phyloP scores from a whole-genome alignment of 2,888 invertebrate genomes.

The Archips xylosteana region DNA sequence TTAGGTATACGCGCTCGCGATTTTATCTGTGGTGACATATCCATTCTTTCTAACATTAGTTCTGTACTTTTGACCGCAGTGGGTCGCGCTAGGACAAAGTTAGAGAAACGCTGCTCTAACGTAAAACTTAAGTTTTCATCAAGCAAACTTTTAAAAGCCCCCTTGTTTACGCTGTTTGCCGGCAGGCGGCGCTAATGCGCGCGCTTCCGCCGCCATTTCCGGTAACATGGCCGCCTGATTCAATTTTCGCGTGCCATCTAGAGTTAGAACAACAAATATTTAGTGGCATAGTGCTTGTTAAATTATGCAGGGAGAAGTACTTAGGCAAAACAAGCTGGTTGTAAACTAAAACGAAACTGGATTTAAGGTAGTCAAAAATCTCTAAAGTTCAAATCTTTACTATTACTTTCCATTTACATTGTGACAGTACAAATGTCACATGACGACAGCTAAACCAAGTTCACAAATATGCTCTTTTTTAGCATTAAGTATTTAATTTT shows the following conservation, averaged over 20 bases:
- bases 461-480: no score
- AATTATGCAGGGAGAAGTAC: constrained; percentile 17
- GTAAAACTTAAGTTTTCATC: constrained; percentile 42
- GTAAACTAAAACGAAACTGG: neutral
- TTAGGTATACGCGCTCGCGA: no score
- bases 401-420: no score
- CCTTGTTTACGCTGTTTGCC: constrained; percentile 42
- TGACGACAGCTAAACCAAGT: no score
- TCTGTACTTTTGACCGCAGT: no score
- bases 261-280: constrained; percentile 40
- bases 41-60: no score
- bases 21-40: no score
- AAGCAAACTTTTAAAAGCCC: constrained; percentile 39
- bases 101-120: neutral
- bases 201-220: constrained; percentile 62
- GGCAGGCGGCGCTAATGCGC: constrained; percentile 59
- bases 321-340: neutral
- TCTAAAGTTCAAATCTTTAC: neutral
- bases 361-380: neutral
- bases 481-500: no score
- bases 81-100: no score
- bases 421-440: no score
- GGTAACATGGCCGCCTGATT: constrained; percentile 60
- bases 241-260: constrained; percentile 63
- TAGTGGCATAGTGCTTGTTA: constrained; percentile 38